These are phyloP conservation scores for Urophycis tenuis DNA, from an alignment of 2,797 vertebrate genomes.

Conservation along the genomic window DNA sequence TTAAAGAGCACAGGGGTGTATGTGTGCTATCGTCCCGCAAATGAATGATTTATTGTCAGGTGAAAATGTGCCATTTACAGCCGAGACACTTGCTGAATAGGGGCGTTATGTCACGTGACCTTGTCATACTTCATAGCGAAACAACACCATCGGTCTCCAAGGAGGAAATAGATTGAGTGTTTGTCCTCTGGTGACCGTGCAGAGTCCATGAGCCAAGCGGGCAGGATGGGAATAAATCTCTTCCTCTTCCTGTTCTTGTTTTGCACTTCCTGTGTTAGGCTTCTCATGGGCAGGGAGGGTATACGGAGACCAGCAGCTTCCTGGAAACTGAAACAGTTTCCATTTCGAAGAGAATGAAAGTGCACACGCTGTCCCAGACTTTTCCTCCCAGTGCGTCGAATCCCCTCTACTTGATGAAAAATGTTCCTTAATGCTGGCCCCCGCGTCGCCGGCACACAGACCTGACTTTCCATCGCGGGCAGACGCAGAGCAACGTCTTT, in stretches of 20 bases:
- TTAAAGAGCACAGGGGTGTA: too few species aligned
- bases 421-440: not conserved
- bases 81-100: too few species aligned
- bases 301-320: not conserved
- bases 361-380: not conserved
- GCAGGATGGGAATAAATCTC: constrained; percentile 38
- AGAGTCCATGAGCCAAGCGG: constrained; percentile 28
- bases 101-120: too few species aligned
- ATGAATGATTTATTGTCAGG: too few species aligned
- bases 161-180: not conserved
- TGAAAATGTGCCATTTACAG: too few species aligned
- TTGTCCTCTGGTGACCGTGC: constrained; percentile 28
- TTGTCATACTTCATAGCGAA: not conserved
- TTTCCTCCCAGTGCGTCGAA: not conserved
- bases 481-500: not conserved
- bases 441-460: not conserved
- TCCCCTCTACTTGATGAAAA: not conserved
- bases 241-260: constrained; percentile 63
- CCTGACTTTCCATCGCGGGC: not conserved
- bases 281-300: constrained; percentile 37
- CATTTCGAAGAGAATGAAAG: not conserved
- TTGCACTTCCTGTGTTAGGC: constrained; percentile 48
- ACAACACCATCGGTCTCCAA: not conserved
- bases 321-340: not conserved
- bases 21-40: too few species aligned